A percentile compares a stretch with the other conserved stretches of the same genome.
Conservation (phyloP, 2,797 vertebrate genomes). For the Malurus leucopterus region DNA sequence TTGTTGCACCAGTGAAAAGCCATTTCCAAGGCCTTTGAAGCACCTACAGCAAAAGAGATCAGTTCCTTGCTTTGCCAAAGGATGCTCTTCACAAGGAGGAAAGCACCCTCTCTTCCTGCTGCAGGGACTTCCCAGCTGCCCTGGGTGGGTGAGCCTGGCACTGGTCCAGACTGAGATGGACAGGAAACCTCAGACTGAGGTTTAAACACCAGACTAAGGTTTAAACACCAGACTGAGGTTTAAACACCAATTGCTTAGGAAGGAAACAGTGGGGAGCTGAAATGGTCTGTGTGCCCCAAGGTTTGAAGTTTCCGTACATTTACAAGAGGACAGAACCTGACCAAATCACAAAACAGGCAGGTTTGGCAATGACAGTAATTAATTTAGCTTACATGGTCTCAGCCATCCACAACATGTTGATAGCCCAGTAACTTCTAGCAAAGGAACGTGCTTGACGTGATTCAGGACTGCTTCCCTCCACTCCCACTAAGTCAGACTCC, state of each 20-base stretch:
- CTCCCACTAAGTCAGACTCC: not conserved
- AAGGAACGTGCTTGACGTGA: not conserved
- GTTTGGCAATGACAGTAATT: not conserved
- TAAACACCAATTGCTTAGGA: not conserved
- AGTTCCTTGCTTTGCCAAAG: not conserved
- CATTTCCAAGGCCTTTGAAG: slow-evolving; percentile 23
- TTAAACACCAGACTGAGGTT: no score
- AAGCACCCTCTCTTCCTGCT: not conserved
- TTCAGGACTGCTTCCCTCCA: not conserved
- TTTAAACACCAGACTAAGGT: no score
- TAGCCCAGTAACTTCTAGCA: not conserved
- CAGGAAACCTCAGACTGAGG: not conserved
- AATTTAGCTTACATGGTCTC: not conserved
- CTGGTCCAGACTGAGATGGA: not conserved
- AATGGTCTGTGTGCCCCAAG: not conserved
- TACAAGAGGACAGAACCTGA: not conserved
- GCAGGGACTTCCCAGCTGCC: not conserved
- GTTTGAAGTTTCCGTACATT: not conserved
- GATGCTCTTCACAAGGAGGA: not conserved
- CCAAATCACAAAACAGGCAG: not conserved
- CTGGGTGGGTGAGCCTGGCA: not conserved
- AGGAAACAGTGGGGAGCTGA: not conserved
- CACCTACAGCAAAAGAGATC: not conserved
- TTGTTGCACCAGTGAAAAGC: slow-evolving; percentile 57
- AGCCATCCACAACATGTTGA: not conserved